Conservation (phyloP, 1,140 invertebrate genomes). For the Dendroctonus ponderosae region DNA sequence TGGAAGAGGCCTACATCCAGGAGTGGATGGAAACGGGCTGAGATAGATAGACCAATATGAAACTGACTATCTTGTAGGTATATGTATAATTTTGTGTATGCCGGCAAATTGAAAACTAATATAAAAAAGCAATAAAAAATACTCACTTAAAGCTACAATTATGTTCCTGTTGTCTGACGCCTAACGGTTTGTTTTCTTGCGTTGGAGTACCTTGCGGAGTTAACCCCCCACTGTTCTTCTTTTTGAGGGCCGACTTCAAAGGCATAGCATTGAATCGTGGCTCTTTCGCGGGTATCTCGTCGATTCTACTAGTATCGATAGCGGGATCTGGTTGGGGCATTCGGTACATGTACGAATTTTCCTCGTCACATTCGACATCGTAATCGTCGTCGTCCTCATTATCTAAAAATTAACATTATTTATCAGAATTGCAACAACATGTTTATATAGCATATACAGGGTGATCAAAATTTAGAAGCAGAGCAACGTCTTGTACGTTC, state of each 20-base stretch:
- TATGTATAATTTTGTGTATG: too few relatives aligned
- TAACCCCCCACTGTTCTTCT: constrained; percentile 61
- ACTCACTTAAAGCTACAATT: constrained; percentile 60
- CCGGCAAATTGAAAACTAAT: neutral
- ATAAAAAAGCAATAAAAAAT: neutral
- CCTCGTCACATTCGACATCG: constrained; percentile 56
- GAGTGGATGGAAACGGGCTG: too few relatives aligned
- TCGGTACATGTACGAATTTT: constrained; percentile 56
- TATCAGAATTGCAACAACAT: too few relatives aligned
- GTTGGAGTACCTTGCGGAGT: constrained; percentile 72
- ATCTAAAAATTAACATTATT: constrained; percentile 18
- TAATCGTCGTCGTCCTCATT: constrained; percentile 50
- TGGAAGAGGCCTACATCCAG: too few relatives aligned
- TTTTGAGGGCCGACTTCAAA: constrained; percentile 89
- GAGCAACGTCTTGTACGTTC: too few relatives aligned
- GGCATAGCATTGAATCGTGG: constrained; percentile 85
- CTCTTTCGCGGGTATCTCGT: constrained; percentile 88
- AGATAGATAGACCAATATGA: too few relatives aligned
- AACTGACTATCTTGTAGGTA: too few relatives aligned
- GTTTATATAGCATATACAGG: too few relatives aligned
- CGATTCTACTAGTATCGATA: constrained; percentile 77
- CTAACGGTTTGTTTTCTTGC: constrained; percentile 69
- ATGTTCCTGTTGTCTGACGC: constrained; percentile 67
- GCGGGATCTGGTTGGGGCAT: constrained; percentile 61
- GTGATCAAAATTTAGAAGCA: too few relatives aligned